Evolutionary conservation across 2,888 invertebrate genomes (phyloP).

Genomic region (Caenorhabditis japonica): DNA sequence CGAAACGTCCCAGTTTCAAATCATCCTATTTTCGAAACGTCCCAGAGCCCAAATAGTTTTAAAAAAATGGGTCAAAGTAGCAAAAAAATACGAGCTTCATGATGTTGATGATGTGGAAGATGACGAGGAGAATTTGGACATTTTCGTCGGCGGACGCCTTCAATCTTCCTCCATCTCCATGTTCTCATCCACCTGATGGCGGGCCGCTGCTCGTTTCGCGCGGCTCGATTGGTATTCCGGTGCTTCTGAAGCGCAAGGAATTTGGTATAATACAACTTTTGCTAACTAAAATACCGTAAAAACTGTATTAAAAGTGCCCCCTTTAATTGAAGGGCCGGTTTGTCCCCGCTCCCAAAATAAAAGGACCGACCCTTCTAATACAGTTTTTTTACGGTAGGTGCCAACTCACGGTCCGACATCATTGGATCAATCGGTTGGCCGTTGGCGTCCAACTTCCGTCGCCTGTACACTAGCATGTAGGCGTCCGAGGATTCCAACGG

Average conservation of each 20-base stretch:
- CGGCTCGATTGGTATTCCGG: not conserved
- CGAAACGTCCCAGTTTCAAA: too few relatives aligned
- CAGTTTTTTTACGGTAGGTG: too few relatives aligned
- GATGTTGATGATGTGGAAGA: not conserved
- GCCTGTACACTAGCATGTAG: slow-evolving; percentile 68
- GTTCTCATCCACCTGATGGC: slow-evolving; percentile 51
- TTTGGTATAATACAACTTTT: too few relatives aligned
- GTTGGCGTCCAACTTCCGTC: slow-evolving; percentile 35
- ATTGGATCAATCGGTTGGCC: slow-evolving; percentile 30
- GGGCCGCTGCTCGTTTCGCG: slow-evolving; percentile 2
- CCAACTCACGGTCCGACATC: not conserved
- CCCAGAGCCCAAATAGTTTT: too few relatives aligned
- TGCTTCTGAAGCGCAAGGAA: slow-evolving; percentile 11
- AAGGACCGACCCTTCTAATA: too few relatives aligned
- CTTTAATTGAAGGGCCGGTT: too few relatives aligned
- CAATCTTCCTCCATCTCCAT: slow-evolving; percentile 64
- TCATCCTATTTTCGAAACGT: too few relatives aligned
- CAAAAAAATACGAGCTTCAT: slow-evolving; percentile 7
- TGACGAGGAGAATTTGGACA: slow-evolving; percentile 34
- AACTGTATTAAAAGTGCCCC: too few relatives aligned
- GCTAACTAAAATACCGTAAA: too few relatives aligned
- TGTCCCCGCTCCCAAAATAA: too few relatives aligned
- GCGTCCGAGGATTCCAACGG: slow-evolving; percentile 61
- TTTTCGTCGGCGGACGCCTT: slow-evolving; percentile 55
- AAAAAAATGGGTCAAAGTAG: too few relatives aligned